phyloP scores from a whole-genome alignment of 1,140 invertebrate species.

The Ostrea denselamellosa region DNA sequence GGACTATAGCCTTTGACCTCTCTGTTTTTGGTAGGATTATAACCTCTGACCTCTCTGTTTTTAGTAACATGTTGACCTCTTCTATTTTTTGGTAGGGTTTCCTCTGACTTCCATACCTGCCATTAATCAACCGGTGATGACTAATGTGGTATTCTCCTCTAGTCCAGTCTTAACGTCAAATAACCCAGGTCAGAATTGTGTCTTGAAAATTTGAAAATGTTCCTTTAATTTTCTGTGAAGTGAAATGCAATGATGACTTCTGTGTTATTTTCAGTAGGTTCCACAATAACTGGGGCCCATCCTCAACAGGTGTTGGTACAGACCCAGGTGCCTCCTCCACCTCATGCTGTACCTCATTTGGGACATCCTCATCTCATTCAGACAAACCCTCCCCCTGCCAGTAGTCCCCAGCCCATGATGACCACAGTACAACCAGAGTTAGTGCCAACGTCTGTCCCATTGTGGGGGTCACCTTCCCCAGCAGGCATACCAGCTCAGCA shows the following conservation, averaged over 20 bases:
- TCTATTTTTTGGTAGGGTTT: no score
- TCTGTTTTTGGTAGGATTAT: neutral
- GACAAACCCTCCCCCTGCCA: slow-evolving; percentile 55
- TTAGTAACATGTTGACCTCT: slow-evolving; percentile 12
- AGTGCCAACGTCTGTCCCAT: slow-evolving; percentile 57
- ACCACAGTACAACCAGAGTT: slow-evolving; percentile 60
- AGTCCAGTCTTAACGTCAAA: slow-evolving; percentile 28
- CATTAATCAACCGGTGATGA: slow-evolving; percentile 49
- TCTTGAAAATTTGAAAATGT: neutral
- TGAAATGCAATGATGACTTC: neutral
- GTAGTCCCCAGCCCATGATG: slow-evolving; percentile 49
- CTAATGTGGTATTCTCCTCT: slow-evolving; percentile 53
- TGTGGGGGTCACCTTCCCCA: slow-evolving; percentile 25
- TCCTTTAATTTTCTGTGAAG: neutral
- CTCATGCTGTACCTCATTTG: slow-evolving; percentile 53
- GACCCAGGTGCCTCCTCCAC: slow-evolving; percentile 46
- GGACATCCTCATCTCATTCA: slow-evolving; percentile 54
- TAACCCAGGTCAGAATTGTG: slow-evolving; percentile 8
- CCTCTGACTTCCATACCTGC: slow-evolving; percentile 53
- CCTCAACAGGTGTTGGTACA: slow-evolving; percentile 61
- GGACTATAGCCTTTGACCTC: neutral
- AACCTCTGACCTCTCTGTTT: slow-evolving; percentile 47
- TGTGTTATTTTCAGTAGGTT: neutral
- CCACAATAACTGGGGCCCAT: slow-evolving; percentile 41
- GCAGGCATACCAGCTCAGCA: neutral